Evolutionary conservation across 1,140 invertebrate species (phyloP), one percentile per base, ranked within the genome.

Genomic region (Microplitis mediator): DNA sequence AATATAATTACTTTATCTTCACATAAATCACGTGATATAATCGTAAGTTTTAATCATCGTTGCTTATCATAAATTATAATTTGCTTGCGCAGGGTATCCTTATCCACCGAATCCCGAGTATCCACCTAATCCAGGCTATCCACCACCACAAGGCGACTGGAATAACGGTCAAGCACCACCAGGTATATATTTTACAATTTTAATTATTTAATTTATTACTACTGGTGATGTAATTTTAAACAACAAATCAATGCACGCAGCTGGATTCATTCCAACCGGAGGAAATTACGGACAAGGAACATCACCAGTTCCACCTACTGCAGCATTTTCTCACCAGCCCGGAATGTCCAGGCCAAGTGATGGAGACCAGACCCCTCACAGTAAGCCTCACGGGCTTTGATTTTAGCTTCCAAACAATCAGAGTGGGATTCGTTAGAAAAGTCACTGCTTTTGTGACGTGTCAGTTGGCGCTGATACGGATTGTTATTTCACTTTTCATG

Each of bases 381-480:
- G 84, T 11, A 90, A 91, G 56, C 87, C 90, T n/a, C 61, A 93
- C 93, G 79, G 92, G 92, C 54, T 95, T 94, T 80, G 91, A 92
- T 1, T 95, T 95, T 78, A 89, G 84, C 68, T 93, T 95, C 68
- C 89, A 91, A 80, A 88, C 88, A 63, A 94, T 95, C 75, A 88
- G 94, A 60, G 88, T 89, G 75, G 91, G 91, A 3, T 95, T 95
- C 76, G 93, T 95, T 76, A 89, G 91, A 73, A 94, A 96, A 90
- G 95, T 96, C 2, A 97, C 97, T 83, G 88, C 91, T 4, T 96
- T 97, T 78, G 85, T 97, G 8, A 91, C 93, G 89, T 84, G 89
- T 62, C 96, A 97, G 83, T 88, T 98, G 1, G 39, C 91, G 0
- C 89, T 98, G 13, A 97, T 95, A 3, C 87, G 95, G 77, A 90